phyloP scores from a whole-genome alignment of 1,140 invertebrate species.

The Bathynomus jamesi region DNA sequence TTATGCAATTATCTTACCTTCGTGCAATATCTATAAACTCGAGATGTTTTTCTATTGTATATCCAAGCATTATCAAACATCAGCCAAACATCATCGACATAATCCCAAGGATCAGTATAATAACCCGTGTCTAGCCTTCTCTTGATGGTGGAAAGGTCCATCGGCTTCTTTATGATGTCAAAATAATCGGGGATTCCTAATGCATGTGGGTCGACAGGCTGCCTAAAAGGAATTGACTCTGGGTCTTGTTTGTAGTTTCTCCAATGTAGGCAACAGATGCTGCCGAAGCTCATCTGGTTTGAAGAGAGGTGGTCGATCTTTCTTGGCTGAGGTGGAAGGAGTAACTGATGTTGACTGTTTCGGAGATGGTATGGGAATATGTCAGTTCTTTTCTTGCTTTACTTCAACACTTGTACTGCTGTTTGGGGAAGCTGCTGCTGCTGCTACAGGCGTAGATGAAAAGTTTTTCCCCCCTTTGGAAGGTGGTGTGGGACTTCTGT shows the following conservation, averaged over 20 bases:
- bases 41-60: constrained; percentile 96
- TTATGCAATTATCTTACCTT: constrained; percentile 64
- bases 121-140: constrained; percentile 86
- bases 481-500: constrained; percentile 18
- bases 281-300: constrained; percentile 88
- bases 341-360: constrained; percentile 10
- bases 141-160: constrained; percentile 96
- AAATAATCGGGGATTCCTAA: constrained; percentile 94
- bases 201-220: constrained; percentile 82
- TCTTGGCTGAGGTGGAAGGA: constrained; percentile 5
- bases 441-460: not conserved
- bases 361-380: constrained; percentile 12
- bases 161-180: constrained; percentile 95
- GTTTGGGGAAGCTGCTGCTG: too few species aligned
- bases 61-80: constrained; percentile 99
- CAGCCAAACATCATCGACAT: constrained; percentile 98
- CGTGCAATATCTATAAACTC: constrained; percentile 95
- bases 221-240: constrained; percentile 89
- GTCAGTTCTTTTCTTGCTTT: not conserved
- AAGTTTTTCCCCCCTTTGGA: not conserved
- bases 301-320: constrained; percentile 50
- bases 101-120: constrained; percentile 97
- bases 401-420: constrained; percentile 6
- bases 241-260: constrained; percentile 87
- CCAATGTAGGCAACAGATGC: constrained; percentile 87